Conservation (phyloP, 2,797 vertebrate species). For the Pangasius mekongensis region DNA sequence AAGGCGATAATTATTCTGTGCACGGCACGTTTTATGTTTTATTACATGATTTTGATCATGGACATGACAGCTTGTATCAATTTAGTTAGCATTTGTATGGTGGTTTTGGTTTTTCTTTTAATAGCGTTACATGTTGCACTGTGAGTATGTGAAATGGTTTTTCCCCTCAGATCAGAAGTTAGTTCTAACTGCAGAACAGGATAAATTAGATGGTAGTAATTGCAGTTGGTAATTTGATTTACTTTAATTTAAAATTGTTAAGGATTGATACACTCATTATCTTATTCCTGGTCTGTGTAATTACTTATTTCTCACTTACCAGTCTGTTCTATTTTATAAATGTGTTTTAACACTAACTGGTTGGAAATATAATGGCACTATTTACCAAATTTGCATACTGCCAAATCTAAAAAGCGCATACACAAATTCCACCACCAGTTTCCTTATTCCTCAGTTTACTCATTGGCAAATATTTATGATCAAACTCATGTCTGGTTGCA, state of each 20-base stretch:
- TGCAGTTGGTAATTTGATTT: not conserved
- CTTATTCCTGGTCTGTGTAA: not conserved
- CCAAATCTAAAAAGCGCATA: not conserved
- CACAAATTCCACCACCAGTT: too few species aligned
- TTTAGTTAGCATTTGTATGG: conserved; percentile 1
- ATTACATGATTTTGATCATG: not conserved
- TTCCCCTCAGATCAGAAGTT: not conserved
- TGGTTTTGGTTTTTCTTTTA: conserved; percentile 12
- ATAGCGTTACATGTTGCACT: not conserved
- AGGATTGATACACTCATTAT: not conserved
- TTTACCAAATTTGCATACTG: not conserved
- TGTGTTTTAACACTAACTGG: not conserved
- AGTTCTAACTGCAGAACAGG: not conserved
- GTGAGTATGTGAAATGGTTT: not conserved
- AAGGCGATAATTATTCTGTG: not conserved
- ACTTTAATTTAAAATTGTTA: not conserved
- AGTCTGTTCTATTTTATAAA: not conserved
- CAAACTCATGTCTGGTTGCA: too few species aligned
- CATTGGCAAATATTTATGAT: too few species aligned
- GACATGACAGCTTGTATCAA: not conserved
- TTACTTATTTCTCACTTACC: not conserved
- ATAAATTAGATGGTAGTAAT: not conserved
- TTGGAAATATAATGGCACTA: not conserved
- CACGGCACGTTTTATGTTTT: not conserved
- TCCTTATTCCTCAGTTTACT: too few species aligned